Percentiles rank a stretch among this genome's conserved stretches.
These are phyloP conservation scores for Solea solea DNA, from an alignment of 2,113 vertebrate species.

Conservation along the genomic window DNA sequence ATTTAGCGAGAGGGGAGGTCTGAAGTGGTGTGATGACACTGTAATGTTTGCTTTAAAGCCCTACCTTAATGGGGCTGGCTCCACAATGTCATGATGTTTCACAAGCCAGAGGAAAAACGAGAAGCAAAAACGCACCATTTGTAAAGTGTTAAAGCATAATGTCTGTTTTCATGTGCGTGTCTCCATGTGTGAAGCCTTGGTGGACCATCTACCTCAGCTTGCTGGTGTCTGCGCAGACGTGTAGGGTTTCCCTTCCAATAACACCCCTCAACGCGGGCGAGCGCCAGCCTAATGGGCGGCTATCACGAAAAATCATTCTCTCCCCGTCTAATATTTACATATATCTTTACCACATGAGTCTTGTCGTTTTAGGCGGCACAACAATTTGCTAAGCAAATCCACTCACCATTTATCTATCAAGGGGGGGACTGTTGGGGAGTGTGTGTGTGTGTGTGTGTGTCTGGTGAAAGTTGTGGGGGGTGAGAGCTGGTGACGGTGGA, in stretches of 20 bases:
- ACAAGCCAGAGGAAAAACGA: slow-evolving; percentile 62
- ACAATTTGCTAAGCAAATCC: slow-evolving; percentile 83
- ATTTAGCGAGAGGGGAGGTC: slow-evolving; percentile 79
- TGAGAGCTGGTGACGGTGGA: neutral
- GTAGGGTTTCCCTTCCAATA: slow-evolving; percentile 73
- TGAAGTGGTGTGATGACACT: slow-evolving; percentile 80
- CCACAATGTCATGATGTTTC: slow-evolving; percentile 68
- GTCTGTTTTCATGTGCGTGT: slow-evolving; percentile 47
- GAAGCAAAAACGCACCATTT: slow-evolving; percentile 66
- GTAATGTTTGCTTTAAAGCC: slow-evolving; percentile 80
- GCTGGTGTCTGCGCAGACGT: slow-evolving; percentile 47
- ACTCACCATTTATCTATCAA: slow-evolving; percentile 73
- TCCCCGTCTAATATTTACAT: slow-evolving; percentile 73
- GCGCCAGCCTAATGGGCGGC: slow-evolving; percentile 59
- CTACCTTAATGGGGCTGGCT: slow-evolving; percentile 68
- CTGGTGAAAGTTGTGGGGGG: slow-evolving; percentile 46
- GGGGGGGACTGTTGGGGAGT: slow-evolving; percentile 45
- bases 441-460: slow-evolving; percentile 29
- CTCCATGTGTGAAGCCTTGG: slow-evolving; percentile 45
- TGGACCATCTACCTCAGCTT: slow-evolving; percentile 57
- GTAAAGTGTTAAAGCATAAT: slow-evolving; percentile 51
- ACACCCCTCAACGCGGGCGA: slow-evolving; percentile 52
- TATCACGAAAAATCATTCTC: slow-evolving; percentile 75
- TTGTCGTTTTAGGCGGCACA: slow-evolving; percentile 70
- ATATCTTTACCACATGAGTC: slow-evolving; percentile 74